phyloP scores from a whole-genome alignment of 2,797 vertebrate species.

The Catharus ustulatus region DNA sequence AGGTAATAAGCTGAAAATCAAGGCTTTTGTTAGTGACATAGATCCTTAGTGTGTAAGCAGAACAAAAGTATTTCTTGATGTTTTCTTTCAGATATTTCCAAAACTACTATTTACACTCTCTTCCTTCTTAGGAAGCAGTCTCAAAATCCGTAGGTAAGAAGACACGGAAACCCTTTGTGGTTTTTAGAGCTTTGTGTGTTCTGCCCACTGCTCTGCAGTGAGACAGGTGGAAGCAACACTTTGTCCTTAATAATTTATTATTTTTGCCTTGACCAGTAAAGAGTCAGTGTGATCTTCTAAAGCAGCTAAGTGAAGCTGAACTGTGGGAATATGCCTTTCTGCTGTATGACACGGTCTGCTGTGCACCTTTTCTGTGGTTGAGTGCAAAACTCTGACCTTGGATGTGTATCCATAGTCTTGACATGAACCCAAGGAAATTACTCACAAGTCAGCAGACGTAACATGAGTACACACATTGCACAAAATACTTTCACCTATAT shows the following conservation, averaged over 20 bases:
- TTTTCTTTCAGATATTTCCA: background rate
- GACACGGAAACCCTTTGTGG: background rate
- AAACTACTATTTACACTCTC: background rate
- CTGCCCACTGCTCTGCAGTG: background rate
- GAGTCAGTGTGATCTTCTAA: background rate
- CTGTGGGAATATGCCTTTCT: background rate
- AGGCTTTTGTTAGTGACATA: background rate
- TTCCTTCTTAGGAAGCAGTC: background rate
- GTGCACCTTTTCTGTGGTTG: background rate
- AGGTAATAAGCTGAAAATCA: background rate
- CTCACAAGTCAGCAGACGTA: background rate
- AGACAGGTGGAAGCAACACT: background rate
- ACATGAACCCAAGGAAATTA: background rate
- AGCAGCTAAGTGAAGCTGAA: background rate
- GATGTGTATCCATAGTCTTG: background rate
- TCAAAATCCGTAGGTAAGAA: background rate
- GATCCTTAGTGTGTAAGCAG: background rate
- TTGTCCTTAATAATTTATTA: background rate
- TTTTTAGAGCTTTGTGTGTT: background rate
- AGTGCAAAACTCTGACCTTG: background rate
- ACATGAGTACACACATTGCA: background rate
- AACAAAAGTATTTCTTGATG: background rate
- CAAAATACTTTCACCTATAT: background rate
- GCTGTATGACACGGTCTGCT: accelerated
- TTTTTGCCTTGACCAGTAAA: background rate